phyloP scores from a whole-genome alignment of 2,113 vertebrate species.

The Centropus bengalensis region DNA sequence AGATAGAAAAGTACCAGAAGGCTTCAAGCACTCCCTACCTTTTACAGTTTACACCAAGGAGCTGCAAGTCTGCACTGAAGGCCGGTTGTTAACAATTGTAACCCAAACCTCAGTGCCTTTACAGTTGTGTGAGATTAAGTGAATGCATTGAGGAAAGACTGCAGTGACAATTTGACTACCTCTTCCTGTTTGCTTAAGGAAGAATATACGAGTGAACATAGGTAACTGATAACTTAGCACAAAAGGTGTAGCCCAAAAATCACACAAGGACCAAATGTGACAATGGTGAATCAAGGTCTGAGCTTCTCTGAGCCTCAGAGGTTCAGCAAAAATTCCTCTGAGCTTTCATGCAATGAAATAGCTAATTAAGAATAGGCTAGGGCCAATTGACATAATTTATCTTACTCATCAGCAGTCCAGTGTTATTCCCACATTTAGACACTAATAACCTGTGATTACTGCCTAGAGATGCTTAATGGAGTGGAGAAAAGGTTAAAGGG shows the following conservation, averaged over 20 bases:
- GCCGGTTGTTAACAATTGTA: neutral
- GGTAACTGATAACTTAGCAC: neutral
- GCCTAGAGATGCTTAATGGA: constrained; percentile 1
- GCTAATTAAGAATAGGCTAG: neutral
- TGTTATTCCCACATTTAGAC: constrained; percentile 1
- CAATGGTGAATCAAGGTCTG: neutral
- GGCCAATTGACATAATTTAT: neutral
- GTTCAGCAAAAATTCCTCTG: neutral
- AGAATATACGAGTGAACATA: neutral
- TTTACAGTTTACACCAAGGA: neutral
- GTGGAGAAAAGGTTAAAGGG: neutral
- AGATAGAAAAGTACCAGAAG: neutral
- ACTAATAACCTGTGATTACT: neutral
- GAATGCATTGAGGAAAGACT: neutral
- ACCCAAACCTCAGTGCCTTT: neutral
- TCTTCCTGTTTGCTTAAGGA: neutral
- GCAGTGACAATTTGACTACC: neutral
- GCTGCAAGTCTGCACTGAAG: neutral
- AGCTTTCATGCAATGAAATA: neutral
- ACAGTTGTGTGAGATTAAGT: neutral
- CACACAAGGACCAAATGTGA: neutral
- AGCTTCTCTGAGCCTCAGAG: neutral
- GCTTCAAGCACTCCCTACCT: neutral
- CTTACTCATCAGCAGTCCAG: neutral
- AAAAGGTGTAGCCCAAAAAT: neutral